Conservation (phyloP, 1,140 invertebrate genomes). For the Potamilus streckersoni region DNA sequence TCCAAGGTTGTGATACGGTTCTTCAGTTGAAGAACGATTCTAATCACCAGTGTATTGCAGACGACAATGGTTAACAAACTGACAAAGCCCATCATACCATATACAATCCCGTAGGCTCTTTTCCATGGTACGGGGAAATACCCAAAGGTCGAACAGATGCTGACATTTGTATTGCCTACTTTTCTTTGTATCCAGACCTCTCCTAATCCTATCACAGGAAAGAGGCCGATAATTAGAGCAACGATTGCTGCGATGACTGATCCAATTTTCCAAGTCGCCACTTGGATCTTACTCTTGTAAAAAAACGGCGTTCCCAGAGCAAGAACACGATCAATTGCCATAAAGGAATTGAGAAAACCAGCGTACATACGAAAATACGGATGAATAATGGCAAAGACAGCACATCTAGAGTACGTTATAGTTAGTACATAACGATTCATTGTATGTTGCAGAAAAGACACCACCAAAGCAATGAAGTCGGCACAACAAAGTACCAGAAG, state of each 20-base stretch:
- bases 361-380: constrained; percentile 10
- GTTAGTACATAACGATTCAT: neutral
- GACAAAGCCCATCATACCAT: constrained; percentile 10
- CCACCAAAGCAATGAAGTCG: constrained; percentile 18
- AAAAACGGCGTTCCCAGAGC: constrained; percentile 22
- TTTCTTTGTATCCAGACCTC: neutral
- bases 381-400: constrained; percentile 8
- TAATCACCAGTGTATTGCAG: constrained; percentile 13
- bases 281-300: constrained; percentile 19
- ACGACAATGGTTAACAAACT: constrained; percentile 9
- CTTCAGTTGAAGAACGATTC: constrained; percentile 11
- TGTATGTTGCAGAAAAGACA: constrained; percentile 6
- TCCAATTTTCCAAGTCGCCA: constrained; percentile 17
- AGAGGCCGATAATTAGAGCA: constrained; percentile 3
- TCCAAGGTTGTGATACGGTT: constrained; percentile 4
- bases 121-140: neutral
- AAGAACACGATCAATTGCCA: constrained; percentile 18
- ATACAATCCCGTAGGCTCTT: constrained; percentile 11
- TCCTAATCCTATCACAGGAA: constrained; percentile 22
- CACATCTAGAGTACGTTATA: constrained; percentile 9
- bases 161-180: neutral
- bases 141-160: constrained; percentile 4
- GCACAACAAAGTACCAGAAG: constrained; percentile 15
- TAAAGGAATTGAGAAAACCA: constrained; percentile 13
- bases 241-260: constrained; percentile 9